These are phyloP conservation scores for Chelonia mydas DNA, from an alignment of 2,797 vertebrate genomes.

Conservation along the genomic window DNA sequence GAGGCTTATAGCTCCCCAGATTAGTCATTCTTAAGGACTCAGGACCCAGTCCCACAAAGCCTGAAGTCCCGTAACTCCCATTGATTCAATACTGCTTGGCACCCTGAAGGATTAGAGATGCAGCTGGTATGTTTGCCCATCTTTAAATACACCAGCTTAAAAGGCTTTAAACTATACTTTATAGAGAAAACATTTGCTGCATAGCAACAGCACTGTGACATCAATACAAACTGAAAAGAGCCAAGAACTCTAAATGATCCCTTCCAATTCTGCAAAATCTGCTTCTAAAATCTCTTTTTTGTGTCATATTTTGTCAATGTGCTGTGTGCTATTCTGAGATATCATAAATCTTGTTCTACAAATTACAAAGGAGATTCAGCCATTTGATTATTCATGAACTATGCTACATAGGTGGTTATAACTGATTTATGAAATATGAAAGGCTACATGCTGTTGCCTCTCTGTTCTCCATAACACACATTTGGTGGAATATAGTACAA, in stretches of 20 bases:
- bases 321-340: not conserved
- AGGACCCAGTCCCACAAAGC: not conserved
- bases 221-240: not conserved
- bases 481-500: not conserved
- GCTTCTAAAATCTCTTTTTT: not conserved
- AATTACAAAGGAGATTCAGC: constrained; percentile 19
- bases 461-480: not conserved
- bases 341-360: not conserved
- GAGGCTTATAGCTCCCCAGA: not conserved
- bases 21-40: not conserved
- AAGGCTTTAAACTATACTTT: not conserved
- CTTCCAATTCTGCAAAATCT: not conserved
- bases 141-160: not conserved
- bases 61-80: not conserved
- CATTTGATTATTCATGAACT: not conserved
- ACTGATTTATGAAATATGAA: not conserved
- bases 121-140: not conserved
- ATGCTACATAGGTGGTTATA: not conserved
- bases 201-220: not conserved
- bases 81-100: not conserved
- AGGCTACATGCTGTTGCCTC: not conserved
- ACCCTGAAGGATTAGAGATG: not conserved
- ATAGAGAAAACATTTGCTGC: not conserved
- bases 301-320: not conserved
- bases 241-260: not conserved